Percentiles rank a stretch among this genome's conserved stretches.
Evolutionary conservation across 2,113 vertebrate genomes (phyloP).

Genomic region (Machaerirhynchus nigripectus): DNA sequence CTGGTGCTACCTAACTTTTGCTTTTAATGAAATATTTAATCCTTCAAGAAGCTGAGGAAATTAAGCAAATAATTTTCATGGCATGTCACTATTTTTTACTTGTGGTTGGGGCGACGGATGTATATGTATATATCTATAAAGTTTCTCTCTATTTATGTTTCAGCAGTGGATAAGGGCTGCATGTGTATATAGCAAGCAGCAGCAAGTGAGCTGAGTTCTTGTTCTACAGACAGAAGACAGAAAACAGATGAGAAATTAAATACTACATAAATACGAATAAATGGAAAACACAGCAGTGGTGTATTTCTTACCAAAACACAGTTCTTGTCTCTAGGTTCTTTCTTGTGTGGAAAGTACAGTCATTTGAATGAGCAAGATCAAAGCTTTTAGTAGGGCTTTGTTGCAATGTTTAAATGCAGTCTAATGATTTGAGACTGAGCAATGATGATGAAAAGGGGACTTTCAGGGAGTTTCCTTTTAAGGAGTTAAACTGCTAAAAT

Average conservation of each 20-base stretch:
- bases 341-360: background rate
- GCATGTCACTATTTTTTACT: accelerated
- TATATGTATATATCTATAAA: background rate
- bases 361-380: background rate
- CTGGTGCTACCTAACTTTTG: background rate
- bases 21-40: background rate
- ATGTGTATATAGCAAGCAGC: background rate
- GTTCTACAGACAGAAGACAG: background rate
- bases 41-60: background rate
- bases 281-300: background rate
- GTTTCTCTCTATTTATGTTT: background rate
- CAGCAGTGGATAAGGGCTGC: background rate
- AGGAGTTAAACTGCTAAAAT: background rate
- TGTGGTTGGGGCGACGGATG: no score
- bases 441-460: background rate
- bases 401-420: background rate
- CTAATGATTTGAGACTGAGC: background rate
- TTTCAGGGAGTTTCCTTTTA: background rate
- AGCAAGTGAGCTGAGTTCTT: background rate
- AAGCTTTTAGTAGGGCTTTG: background rate
- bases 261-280: background rate
- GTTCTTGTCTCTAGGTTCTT: background rate
- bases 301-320: background rate
- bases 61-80: background rate
- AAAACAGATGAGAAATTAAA: background rate